These are phyloP conservation scores for Tarsius wallacei DNA, from an alignment of 2,797 vertebrate species.

Conservation along the genomic window DNA sequence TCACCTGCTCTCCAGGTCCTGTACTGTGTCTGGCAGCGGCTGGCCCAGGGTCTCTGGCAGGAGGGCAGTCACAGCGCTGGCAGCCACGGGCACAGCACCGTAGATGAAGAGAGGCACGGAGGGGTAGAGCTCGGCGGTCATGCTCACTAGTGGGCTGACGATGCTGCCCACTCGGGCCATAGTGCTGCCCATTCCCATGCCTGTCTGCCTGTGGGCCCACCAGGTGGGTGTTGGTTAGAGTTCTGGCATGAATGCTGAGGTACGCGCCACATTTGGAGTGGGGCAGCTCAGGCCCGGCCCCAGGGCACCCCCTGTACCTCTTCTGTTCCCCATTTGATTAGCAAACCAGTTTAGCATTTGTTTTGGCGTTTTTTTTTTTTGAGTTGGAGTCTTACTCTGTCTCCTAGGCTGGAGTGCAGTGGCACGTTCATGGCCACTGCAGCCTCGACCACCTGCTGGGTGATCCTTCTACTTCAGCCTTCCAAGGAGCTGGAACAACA, in stretches of 20 bases:
- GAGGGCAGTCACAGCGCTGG: conserved; percentile 90
- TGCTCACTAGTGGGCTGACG: conserved; percentile 94
- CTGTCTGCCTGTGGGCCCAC: conserved; percentile 93
- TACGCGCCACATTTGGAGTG: not conserved
- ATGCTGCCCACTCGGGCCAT: conserved; percentile 96
- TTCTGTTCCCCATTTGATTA: not conserved
- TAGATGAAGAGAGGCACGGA: conserved; percentile 94
- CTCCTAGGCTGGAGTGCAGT: not conserved
- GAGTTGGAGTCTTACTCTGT: not conserved
- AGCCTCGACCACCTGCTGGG: too few species aligned
- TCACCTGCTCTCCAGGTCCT: conserved; percentile 93
- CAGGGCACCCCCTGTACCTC: not conserved
- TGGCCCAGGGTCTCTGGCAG: conserved; percentile 95
- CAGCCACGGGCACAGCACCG: conserved; percentile 91
- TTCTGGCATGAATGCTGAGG: not conserved
- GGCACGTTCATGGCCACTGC: too few species aligned
- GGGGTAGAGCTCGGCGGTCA: conserved; percentile 94
- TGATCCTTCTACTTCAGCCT: too few species aligned
- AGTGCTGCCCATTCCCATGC: conserved; percentile 95
- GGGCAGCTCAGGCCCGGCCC: not conserved
- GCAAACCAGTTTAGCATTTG: not conserved
- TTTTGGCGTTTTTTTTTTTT: conserved; percentile 11
- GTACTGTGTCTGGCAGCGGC: conserved; percentile 95
- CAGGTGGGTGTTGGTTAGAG: not conserved
- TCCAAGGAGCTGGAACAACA: too few species aligned